Base-by-base conservation (phyloP, 2,797 vertebrate species). In the Rhinophrynus dorsalis region DNA sequence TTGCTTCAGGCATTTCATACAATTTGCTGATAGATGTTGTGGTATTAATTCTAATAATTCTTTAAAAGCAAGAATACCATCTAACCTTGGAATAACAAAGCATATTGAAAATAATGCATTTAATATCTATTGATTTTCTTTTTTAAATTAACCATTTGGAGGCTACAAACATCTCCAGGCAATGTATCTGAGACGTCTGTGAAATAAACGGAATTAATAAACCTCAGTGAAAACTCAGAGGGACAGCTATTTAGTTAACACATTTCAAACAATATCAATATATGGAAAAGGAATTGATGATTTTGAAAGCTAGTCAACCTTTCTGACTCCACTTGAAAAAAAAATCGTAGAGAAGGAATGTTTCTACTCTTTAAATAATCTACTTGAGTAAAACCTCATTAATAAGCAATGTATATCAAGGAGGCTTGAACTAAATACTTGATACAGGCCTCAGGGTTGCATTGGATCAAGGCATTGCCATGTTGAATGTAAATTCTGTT, bases 21-120 rank as follows among this genome's bases (percentile, higher is more conserved):
- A 54, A 51, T 64, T 40, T 65, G 37, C 48, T 38, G 35, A 65
- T 65, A 29, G 54, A 20, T 33, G 47, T 21, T 11, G 13, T 54
- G 35, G 5, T 8, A 40, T 52, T 65, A 27, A 52, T 65, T 17
- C 37, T 21, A 50, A 50, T 13, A 26, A 26, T 26, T 26, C 21
- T 50, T 50, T 8, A 50, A 50, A 50, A 52, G n/a, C 47, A 37
- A 45, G 37, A 29, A 38, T 51, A 24, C n/a, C 38, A 51, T 38
- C 32, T 1, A 17, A 21, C 24, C 42, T 30, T n/a, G 12, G 24
- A 21, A 48, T 62, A 26, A 62, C 23, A 35, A 12, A n/a, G n/a
- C n/a, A n/a, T n/a, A n/a, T n/a, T n/a, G n/a, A n/a, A n/a, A n/a
- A n/a, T n/a, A n/a, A n/a, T n/a, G n/a, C n/a, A n/a, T n/a, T n/a